phyloP scores from a whole-genome alignment of 1,140 invertebrate genomes.

The Anoplophora glabripennis region DNA sequence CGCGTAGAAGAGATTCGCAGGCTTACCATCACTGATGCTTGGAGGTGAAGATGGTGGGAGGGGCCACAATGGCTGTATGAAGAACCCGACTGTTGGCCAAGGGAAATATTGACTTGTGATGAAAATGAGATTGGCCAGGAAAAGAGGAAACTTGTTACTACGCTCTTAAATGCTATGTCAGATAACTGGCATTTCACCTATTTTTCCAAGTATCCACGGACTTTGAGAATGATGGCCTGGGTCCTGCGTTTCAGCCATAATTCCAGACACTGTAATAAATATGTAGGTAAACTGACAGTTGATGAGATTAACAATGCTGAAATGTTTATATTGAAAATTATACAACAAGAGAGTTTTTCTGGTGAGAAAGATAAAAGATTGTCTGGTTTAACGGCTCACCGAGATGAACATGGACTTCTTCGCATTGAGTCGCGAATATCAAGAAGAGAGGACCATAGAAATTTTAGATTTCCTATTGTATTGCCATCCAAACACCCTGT shows the following conservation, averaged over 20 bases:
- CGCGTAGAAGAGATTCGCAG: conserved; percentile 39
- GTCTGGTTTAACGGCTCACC: conserved; percentile 20
- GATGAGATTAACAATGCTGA: conserved; percentile 31
- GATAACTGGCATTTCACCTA: conserved; percentile 11
- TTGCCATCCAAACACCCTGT: conserved; percentile 31
- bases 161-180: not conserved
- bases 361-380: conserved; percentile 19
- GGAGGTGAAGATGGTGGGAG: conserved; percentile 41
- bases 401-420: conserved; percentile 31
- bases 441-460: conserved; percentile 21
- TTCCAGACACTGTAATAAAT: conserved; percentile 20
- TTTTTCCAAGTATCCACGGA: conserved; percentile 33
- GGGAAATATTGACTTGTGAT: not conserved
- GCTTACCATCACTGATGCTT: conserved; percentile 34
- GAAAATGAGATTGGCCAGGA: conserved; percentile 23
- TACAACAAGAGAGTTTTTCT: conserved; percentile 22
- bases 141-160: conserved; percentile 12
- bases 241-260: conserved; percentile 37
- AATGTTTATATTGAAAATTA: conserved; percentile 27
- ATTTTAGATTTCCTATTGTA: conserved; percentile 35
- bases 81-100: conserved; percentile 30
- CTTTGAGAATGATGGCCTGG: conserved; percentile 36
- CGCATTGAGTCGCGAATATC: conserved; percentile 38
- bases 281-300: conserved; percentile 22
- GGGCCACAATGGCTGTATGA: conserved; percentile 41